These are phyloP conservation scores for Eubasilissa regina DNA, from an alignment of 1,140 invertebrate genomes.

Conservation along the genomic window DNA sequence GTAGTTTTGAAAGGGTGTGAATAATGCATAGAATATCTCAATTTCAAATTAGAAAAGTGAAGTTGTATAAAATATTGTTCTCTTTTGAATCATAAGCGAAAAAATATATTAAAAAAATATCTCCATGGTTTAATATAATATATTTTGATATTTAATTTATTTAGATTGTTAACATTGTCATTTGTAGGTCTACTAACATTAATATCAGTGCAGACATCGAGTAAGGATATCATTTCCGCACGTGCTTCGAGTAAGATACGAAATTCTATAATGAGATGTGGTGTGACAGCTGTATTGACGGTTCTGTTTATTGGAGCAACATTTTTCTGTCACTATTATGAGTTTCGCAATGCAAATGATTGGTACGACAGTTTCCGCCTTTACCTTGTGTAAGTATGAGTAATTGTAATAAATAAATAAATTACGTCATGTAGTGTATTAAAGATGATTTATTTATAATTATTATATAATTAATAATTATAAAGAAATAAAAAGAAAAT, in stretches of 20 bases:
- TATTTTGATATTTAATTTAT: neutral
- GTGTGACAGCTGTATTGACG: slow-evolving; percentile 81
- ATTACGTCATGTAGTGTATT: no score
- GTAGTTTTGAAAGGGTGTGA: no score
- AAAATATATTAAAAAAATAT: no score
- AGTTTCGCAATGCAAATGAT: slow-evolving; percentile 80
- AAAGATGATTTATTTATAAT: no score
- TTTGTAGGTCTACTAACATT: slow-evolving; percentile 81
- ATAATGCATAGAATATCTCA: no score
- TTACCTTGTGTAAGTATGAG: slow-evolving; percentile 84
- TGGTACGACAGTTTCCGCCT: slow-evolving; percentile 84
- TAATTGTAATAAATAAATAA: neutral
- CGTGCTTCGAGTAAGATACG: slow-evolving; percentile 87
- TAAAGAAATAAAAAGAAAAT: no score
- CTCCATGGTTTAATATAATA: no score
- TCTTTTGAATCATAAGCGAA: no score
- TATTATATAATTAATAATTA: no score
- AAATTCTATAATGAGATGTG: slow-evolving; percentile 86
- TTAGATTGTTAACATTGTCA: slow-evolving; percentile 20
- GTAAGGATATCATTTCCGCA: slow-evolving; percentile 86
- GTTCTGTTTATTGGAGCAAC: slow-evolving; percentile 84
- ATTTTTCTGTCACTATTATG: slow-evolving; percentile 86
- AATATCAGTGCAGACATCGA: slow-evolving; percentile 83
- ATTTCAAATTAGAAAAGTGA: no score
- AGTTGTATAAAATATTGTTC: no score